phyloP scores from a whole-genome alignment of 2,888 invertebrate genomes.

The Torymus aiolomorphi region DNA sequence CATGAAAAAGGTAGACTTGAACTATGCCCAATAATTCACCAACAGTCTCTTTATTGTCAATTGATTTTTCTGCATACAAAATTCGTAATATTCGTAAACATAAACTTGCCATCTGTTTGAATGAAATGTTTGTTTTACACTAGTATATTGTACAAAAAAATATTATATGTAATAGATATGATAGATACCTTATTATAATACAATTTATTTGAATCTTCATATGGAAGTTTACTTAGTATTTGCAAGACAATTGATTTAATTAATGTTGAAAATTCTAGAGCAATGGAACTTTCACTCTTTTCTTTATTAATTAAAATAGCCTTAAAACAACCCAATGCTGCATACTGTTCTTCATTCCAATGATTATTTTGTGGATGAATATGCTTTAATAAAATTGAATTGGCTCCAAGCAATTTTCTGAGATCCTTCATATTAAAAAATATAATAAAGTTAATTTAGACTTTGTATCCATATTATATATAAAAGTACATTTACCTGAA shows the following conservation, averaged over 20 bases:
- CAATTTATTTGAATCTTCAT: constrained; percentile 45
- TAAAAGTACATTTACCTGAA: constrained; percentile 59
- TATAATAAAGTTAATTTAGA: not conserved
- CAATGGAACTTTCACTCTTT: constrained; percentile 56
- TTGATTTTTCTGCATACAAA: constrained; percentile 60
- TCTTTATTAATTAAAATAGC: constrained; percentile 64
- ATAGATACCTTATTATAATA: constrained; percentile 38
- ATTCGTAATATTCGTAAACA: constrained; percentile 66
- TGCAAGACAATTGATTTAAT: constrained; percentile 62
- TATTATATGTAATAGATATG: not conserved
- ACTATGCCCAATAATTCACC: constrained; percentile 70
- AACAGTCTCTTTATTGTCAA: constrained; percentile 61
- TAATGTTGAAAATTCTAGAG: constrained; percentile 60
- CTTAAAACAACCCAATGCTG: constrained; percentile 68
- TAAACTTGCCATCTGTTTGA: constrained; percentile 64
- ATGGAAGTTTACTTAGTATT: constrained; percentile 46
- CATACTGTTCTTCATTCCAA: constrained; percentile 66
- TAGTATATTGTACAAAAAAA: not conserved
- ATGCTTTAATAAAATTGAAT: constrained; percentile 62
- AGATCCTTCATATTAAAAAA: constrained; percentile 61
- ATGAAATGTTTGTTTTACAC: constrained; percentile 32
- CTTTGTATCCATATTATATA: not conserved
- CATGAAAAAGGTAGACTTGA: constrained; percentile 69
- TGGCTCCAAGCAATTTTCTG: constrained; percentile 62
- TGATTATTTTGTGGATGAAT: constrained; percentile 58